Percentiles rank a stretch among this genome's conserved stretches.
phyloP scores from a whole-genome alignment of 2,888 invertebrate species.

The Colletes collaris region DNA sequence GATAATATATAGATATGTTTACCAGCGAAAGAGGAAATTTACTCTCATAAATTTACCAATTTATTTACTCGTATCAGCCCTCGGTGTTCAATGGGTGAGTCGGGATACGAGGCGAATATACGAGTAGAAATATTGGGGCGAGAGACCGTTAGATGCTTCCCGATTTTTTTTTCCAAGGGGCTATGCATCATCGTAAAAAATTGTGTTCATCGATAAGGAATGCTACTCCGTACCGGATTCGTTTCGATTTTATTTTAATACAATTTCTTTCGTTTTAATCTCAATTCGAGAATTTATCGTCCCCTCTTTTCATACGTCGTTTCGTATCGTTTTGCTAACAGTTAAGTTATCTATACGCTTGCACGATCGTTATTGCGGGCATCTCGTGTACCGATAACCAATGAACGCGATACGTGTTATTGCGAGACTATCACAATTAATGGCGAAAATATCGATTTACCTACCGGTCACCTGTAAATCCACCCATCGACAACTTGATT shows the following conservation, averaged over 20 bases:
- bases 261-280: too few relatives aligned
- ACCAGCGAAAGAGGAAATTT: constrained; percentile 47
- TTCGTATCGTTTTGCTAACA: too few relatives aligned
- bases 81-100: constrained; percentile 28
- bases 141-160: not conserved
- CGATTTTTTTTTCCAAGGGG: not conserved
- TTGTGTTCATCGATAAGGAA: not conserved
- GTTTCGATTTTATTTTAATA: not conserved
- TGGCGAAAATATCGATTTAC: constrained; percentile 6
- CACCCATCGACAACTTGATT: constrained; percentile 8
- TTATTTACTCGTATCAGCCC: constrained; percentile 54
- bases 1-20: constrained; percentile 58
- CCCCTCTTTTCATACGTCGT: too few relatives aligned
- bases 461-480: constrained; percentile 10
- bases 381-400: not conserved
- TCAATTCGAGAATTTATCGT: too few relatives aligned
- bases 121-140: constrained; percentile 19
- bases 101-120: constrained; percentile 17
- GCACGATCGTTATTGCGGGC: not conserved
- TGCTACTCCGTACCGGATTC: not conserved
- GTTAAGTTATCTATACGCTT: too few relatives aligned
- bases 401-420: not conserved
- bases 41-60: constrained; percentile 54
- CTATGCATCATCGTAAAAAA: not conserved
- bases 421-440: constrained; percentile 5